A percentile compares a stretch with the other conserved stretches of the same genome.
These are phyloP conservation scores for Anhinga anhinga DNA, from an alignment of 2,113 vertebrate species.

Conservation along the genomic window DNA sequence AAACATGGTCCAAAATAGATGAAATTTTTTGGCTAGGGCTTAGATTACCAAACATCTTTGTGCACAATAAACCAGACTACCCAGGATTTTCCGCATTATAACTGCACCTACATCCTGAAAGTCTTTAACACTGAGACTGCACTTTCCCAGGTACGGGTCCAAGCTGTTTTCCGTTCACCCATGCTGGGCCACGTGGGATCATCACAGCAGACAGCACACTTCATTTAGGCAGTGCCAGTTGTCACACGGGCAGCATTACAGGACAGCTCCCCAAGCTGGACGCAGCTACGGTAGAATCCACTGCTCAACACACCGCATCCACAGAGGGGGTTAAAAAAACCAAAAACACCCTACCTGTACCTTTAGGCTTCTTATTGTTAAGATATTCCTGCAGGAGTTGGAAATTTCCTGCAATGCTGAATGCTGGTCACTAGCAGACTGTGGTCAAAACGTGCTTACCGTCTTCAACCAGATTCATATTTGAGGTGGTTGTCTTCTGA, in stretches of 20 bases:
- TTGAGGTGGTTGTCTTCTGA: neutral
- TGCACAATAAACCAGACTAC: neutral
- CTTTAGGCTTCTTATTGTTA: neutral
- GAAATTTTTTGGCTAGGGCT: neutral
- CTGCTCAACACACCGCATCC: fast-evolving
- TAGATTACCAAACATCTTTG: neutral
- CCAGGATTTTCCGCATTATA: neutral
- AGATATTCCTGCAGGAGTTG: neutral
- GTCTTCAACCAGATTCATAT: neutral
- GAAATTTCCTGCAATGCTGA: neutral
- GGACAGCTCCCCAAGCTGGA: neutral
- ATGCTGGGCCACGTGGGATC: neutral
- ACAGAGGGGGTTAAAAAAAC: neutral
- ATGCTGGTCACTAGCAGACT: neutral
- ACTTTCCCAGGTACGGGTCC: neutral
- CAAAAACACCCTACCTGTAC: too few relatives aligned
- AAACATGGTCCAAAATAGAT: neutral
- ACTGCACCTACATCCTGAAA: neutral
- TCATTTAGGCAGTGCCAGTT: neutral
- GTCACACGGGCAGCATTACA: fast-evolving
- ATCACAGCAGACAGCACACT: neutral
- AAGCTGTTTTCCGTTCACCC: neutral
- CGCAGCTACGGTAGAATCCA: fast-evolving
- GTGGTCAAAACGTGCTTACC: neutral
- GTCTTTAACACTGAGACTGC: neutral